Evolutionary conservation across 1,140 invertebrate species (phyloP), one percentile per base, ranked within the genome.

Genomic region (Vollenhovia emeryi): DNA sequence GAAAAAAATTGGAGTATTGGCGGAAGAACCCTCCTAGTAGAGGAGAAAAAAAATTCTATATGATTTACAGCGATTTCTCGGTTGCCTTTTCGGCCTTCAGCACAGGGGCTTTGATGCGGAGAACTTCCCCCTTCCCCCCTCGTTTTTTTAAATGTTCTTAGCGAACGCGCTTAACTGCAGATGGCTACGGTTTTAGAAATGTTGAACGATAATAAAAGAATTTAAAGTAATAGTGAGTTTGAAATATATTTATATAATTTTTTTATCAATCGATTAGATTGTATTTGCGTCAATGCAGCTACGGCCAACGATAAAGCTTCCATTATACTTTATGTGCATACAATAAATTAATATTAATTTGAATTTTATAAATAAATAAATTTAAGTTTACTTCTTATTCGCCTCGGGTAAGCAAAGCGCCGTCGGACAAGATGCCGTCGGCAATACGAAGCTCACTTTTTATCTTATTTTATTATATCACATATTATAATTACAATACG

Each of bases 1-100:
- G 73, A 92, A 94, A 94, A 94, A 95, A 95, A 95, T 94, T 94
- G 91, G 93, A 94, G 93, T 94, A 95, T 95, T 93, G 92, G 90
- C 92, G 93, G 93, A 94, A 94, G 93, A 74, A 90, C 90, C 91
- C 86, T 90, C 86, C 90, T 91, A 86, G 86, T 90, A 87, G 60
- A 21, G 8, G n/a, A 5, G 45, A 24, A 82, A 88, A 90, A 90
- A 90, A 90, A 60, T 64, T 78, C 27, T 59, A 24, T 40, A 9
- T 4, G 60, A 89, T 79, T 85, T 66, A 33, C 55, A 21, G 3
- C 40, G 55, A 36, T 64, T 85, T 73, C 78, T 73, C 74, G 50
- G 86, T 87, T 83, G 86, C 66, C 60, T 30, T 1, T 33, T 48
- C 13, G 83, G 64, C 90, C 90, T 91, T 90, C 60, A 18, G 45